A percentile compares a stretch with the other conserved stretches of the same genome.
Conservation (phyloP, 2,113 vertebrate species). For the Zosterops hypoxanthus region DNA sequence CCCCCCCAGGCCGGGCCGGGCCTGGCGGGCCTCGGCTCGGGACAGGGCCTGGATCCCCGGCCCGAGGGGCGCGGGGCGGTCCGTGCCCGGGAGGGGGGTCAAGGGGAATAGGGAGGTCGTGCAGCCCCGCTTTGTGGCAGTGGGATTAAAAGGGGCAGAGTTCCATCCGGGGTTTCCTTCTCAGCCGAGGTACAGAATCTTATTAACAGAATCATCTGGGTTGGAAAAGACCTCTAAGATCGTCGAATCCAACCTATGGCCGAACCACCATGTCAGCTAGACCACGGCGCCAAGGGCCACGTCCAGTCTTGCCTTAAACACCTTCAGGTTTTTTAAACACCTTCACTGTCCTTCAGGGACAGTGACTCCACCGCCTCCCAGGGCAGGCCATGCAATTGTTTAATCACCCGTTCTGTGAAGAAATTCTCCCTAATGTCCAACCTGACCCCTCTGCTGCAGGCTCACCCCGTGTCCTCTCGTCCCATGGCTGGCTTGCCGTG, state of each 20-base stretch:
- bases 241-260: no score
- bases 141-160: no score
- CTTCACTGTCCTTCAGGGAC: background rate
- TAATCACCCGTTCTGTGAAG: background rate
- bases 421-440: background rate
- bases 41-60: accelerated
- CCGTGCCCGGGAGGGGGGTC: background rate
- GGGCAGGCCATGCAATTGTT: background rate
- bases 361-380: background rate
- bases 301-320: background rate
- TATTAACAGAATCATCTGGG: background rate
- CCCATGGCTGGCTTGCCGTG: accelerated
- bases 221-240: background rate
- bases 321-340: background rate
- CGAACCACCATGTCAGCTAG: background rate
- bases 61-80: accelerated
- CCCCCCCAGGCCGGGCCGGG: no score
- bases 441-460: no score
- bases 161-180: accelerated
- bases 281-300: background rate
- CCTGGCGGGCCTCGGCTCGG: no score
- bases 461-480: no score
- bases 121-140: no score
- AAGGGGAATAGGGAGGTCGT: accelerated
- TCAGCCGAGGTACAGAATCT: background rate